Percentiles rank a stretch among this genome's conserved stretches.
phyloP scores from a whole-genome alignment of 2,888 invertebrate species.

The Amiota mariae region DNA sequence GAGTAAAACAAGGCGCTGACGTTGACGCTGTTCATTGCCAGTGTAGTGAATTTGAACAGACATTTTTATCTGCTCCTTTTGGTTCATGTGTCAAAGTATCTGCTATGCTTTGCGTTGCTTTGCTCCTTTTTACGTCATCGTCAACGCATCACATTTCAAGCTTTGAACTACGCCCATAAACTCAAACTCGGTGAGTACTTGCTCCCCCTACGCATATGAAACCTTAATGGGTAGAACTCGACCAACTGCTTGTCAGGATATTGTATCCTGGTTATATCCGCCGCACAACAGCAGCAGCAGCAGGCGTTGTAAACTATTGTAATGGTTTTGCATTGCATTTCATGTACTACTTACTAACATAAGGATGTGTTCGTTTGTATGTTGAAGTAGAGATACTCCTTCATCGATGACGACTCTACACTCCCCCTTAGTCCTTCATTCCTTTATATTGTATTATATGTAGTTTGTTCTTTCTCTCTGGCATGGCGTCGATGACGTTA shows the following conservation, averaged over 20 bases:
- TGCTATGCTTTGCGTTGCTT: background rate
- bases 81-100: conserved; percentile 22
- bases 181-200: background rate
- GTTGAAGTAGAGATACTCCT: no score
- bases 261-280: conserved; percentile 13
- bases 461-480: no score
- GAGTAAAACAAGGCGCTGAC: background rate
- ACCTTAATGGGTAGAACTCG: background rate
- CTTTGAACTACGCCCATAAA: conserved; percentile 17
- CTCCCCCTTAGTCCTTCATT: no score
- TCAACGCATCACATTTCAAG: background rate
- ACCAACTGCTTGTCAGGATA: background rate
- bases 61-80: conserved; percentile 23
- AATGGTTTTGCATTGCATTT: conserved; percentile 49
- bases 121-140: background rate
- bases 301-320: conserved; percentile 59
- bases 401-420: background rate
- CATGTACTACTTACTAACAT: no score
- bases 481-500: no score
- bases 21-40: background rate
- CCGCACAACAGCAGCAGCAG: conserved; percentile 39
- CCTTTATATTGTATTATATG: background rate
- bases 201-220: background rate
- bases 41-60: background rate
- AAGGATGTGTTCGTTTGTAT: no score